phyloP scores from a whole-genome alignment of 2,888 invertebrate genomes.

The Schizaphis graminum region DNA sequence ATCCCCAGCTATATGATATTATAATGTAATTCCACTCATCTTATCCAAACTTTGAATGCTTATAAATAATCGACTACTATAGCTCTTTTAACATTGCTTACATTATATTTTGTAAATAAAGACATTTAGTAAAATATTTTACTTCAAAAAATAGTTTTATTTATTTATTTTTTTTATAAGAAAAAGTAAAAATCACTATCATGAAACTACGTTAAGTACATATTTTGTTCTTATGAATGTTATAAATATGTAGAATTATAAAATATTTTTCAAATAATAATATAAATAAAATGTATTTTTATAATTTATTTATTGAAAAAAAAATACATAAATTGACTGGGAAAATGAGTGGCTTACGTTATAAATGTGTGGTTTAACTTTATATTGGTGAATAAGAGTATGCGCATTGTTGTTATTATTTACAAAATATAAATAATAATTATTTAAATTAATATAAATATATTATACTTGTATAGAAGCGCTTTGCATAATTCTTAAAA shows the following conservation, averaged over 20 bases:
- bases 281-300: background rate
- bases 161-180: background rate
- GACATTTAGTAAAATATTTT: background rate
- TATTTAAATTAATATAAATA: too few species aligned
- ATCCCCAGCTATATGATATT: background rate
- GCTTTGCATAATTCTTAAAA: too few species aligned
- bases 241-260: background rate
- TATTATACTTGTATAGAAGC: too few species aligned
- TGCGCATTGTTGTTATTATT: too few species aligned
- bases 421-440: too few species aligned
- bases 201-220: background rate
- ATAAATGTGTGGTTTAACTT: background rate
- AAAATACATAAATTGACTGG: background rate
- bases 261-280: background rate
- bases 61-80: background rate
- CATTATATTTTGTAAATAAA: background rate
- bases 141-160: background rate
- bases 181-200: background rate
- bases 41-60: background rate
- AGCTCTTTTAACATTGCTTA: background rate
- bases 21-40: background rate
- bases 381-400: too few species aligned
- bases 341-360: background rate
- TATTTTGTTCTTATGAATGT: background rate
- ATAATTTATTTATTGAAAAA: background rate